phyloP scores from a whole-genome alignment of 2,888 invertebrate genomes.

The Torymus auratus region DNA sequence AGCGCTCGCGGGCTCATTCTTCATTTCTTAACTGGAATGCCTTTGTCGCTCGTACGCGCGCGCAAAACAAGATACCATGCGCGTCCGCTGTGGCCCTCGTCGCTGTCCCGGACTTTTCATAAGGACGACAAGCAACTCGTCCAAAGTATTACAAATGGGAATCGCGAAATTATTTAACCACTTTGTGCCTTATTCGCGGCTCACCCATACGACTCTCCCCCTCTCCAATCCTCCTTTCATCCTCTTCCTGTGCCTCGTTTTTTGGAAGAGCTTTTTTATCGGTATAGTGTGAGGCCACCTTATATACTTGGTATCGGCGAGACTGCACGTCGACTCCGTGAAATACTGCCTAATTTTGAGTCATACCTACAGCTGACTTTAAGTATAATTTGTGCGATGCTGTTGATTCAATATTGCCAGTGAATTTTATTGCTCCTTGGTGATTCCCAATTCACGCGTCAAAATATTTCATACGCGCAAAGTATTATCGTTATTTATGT shows the following conservation, averaged over 20 bases:
- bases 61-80: slow-evolving; percentile 23
- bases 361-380: slow-evolving; percentile 38
- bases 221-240: neutral
- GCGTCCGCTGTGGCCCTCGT: too few relatives aligned
- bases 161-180: slow-evolving; percentile 52
- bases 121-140: slow-evolving; percentile 28
- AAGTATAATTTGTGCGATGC: slow-evolving; percentile 31
- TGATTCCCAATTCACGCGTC: neutral
- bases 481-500: neutral
- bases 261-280: neutral
- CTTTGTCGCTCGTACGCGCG: slow-evolving; percentile 48
- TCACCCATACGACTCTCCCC: neutral
- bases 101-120: slow-evolving; percentile 8
- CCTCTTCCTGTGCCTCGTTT: neutral
- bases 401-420: slow-evolving; percentile 21
- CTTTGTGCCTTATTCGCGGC: slow-evolving; percentile 1
- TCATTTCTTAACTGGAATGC: slow-evolving; percentile 58
- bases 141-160: slow-evolving; percentile 55
- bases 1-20: slow-evolving; percentile 49
- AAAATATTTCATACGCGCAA: neutral
- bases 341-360: slow-evolving; percentile 36
- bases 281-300: neutral
- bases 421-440: neutral
- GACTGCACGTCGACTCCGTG: neutral
- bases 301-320: neutral